phyloP scores from a whole-genome alignment of 2,888 invertebrate genomes.

The Exephanes ischioxanthus region DNA sequence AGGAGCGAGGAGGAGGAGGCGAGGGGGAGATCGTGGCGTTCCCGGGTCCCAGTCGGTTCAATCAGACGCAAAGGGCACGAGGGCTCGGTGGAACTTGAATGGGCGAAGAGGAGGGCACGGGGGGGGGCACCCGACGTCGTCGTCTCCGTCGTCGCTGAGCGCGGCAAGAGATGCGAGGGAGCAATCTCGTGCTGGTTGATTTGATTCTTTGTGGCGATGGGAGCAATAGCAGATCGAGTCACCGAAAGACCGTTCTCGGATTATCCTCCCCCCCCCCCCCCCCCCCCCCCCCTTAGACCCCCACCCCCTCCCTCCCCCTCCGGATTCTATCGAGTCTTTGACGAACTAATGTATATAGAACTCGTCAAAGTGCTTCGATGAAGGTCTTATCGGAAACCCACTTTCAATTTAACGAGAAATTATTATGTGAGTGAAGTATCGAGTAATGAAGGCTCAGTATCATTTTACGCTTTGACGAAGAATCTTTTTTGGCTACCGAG shows the following conservation, averaged over 20 bases:
- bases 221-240: constrained; percentile 81
- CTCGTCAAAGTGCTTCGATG: constrained; percentile 64
- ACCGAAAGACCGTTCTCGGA: constrained; percentile 78
- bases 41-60: constrained; percentile 73
- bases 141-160: constrained; percentile 46
- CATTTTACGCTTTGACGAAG: constrained; percentile 12
- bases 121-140: constrained; percentile 57
- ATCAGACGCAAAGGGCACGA: constrained; percentile 78
- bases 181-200: constrained; percentile 79
- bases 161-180: constrained; percentile 68
- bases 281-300: constrained; percentile 41
- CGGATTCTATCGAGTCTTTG: constrained; percentile 61
- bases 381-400: constrained; percentile 62
- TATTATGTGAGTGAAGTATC: constrained; percentile 42
- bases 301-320: constrained; percentile 44
- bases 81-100: constrained; percentile 76
- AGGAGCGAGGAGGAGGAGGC: constrained; percentile 60
- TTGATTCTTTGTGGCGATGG: constrained; percentile 81
- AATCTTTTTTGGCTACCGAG: neutral
- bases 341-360: constrained; percentile 58
- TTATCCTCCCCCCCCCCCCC: constrained; percentile 73
- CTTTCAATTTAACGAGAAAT: constrained; percentile 60
- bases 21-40: constrained; percentile 35
- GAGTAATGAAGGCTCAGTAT: constrained; percentile 28
- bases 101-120: constrained; percentile 66